phyloP scores from a whole-genome alignment of 2,888 invertebrate genomes.

The Drosophila anomelani region DNA sequence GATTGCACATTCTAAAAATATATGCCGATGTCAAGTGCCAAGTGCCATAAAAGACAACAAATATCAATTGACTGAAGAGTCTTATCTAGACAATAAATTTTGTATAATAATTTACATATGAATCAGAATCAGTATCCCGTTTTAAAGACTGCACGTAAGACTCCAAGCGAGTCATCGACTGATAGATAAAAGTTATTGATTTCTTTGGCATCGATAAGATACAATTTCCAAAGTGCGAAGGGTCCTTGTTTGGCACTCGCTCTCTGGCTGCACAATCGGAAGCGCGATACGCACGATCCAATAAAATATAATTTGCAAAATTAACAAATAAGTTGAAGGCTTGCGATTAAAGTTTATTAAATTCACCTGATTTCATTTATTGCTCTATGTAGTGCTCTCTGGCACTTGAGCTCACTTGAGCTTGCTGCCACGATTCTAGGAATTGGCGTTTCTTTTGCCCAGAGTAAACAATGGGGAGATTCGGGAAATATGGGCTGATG shows the following conservation, averaged over 20 bases:
- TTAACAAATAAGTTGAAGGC: conserved; percentile 47
- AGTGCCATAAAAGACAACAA: neutral
- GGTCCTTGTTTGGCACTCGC: conserved; percentile 3
- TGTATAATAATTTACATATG: conserved; percentile 37
- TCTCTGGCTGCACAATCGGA: conserved; percentile 29
- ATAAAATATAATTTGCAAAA: conserved; percentile 57
- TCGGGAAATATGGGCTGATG: conserved; percentile 57
- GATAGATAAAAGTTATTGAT: conserved; percentile 29
- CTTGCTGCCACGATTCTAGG: conserved; percentile 22
- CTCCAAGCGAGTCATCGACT: conserved; percentile 12
- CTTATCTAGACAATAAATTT: conserved; percentile 26
- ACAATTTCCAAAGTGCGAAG: neutral
- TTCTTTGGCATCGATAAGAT: conserved; percentile 25
- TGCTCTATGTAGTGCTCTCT: conserved; percentile 13
- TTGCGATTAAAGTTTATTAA: conserved; percentile 65
- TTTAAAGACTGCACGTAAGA: conserved; percentile 3
- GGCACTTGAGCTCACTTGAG: conserved; percentile 24
- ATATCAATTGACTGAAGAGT: neutral
- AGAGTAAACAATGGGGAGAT: conserved; percentile 30
- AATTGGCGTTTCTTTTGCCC: conserved; percentile 20
- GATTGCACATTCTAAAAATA: conserved; percentile 6
- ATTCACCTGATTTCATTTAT: conserved; percentile 70
- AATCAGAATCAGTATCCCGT: neutral
- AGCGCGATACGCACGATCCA: conserved; percentile 43
- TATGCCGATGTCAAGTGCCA: neutral